These are phyloP conservation scores for Triops cancriformis DNA, from an alignment of 1,140 invertebrate genomes.

Conservation along the genomic window DNA sequence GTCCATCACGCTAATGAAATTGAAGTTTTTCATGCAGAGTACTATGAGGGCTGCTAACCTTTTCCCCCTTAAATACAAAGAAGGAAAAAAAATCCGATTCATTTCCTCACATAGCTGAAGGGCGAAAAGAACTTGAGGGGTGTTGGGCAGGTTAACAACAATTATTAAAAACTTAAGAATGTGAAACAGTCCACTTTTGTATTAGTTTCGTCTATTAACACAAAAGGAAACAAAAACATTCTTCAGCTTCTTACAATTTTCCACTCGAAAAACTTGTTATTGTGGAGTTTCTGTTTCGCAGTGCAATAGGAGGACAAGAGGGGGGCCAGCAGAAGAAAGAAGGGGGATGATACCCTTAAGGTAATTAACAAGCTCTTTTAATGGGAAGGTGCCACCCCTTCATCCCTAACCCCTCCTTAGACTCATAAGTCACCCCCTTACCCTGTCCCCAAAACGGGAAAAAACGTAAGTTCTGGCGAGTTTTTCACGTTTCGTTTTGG, in stretches of 20 bases:
- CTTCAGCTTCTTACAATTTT: neutral
- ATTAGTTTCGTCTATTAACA: neutral
- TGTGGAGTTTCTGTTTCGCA: neutral
- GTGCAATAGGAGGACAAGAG: neutral
- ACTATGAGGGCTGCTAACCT: neutral
- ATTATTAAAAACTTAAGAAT: neutral
- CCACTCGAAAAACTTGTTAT: neutral
- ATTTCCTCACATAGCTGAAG: no score
- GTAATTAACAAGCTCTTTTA: neutral
- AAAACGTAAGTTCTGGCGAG: no score
- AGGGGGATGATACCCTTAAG: neutral
- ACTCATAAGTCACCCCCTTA: neutral
- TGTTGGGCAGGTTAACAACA: neutral
- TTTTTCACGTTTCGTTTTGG: no score
- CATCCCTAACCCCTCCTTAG: neutral
- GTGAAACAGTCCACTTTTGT: neutral
- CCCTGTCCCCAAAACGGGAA: neutral
- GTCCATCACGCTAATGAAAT: slow-evolving; percentile 29
- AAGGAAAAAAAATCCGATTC: no score
- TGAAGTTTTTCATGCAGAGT: slow-evolving; percentile 14
- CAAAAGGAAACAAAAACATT: neutral
- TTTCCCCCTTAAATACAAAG: neutral
- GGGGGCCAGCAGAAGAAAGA: neutral
- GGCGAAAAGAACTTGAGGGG: neutral
- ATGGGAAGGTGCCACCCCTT: slow-evolving; percentile 3